These are phyloP conservation scores for Perodicticus potto DNA, from an alignment of 2,797 vertebrate genomes.

Conservation along the genomic window DNA sequence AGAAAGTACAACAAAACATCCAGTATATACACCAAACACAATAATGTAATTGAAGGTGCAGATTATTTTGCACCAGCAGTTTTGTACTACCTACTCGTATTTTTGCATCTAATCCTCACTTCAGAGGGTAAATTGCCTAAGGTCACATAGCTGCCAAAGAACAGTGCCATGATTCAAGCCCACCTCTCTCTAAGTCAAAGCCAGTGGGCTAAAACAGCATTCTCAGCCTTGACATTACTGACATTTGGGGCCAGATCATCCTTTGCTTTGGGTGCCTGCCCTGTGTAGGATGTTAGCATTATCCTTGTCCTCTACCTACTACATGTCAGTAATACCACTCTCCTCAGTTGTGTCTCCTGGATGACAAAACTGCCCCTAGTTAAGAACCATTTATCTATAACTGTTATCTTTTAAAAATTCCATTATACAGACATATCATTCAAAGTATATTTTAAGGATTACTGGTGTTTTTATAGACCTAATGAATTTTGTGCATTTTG, in stretches of 20 bases:
- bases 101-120: not conserved
- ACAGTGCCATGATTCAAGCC: not conserved
- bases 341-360: not conserved
- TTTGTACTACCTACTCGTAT: not conserved
- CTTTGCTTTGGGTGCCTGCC: too few species aligned
- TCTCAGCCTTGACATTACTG: not conserved
- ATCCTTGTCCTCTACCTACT: not conserved
- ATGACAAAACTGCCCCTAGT: not conserved
- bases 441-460: not conserved
- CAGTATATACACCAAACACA: not conserved
- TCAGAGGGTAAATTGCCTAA: not conserved
- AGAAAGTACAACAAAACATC: not conserved
- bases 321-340: accelerated
- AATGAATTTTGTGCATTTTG: not conserved
- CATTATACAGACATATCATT: not conserved
- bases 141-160: not conserved
- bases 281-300: too few species aligned
- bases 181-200: not conserved
- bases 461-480: not conserved
- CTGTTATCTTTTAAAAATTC: not conserved
- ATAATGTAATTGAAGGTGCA: not conserved
- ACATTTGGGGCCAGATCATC: not conserved
- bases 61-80: not conserved
- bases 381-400: not conserved
- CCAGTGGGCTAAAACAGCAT: accelerated